A percentile compares a stretch with the other conserved stretches of the same genome.
phyloP scores from a whole-genome alignment of 2,888 invertebrate genomes.

The Periphyllus acericola region DNA sequence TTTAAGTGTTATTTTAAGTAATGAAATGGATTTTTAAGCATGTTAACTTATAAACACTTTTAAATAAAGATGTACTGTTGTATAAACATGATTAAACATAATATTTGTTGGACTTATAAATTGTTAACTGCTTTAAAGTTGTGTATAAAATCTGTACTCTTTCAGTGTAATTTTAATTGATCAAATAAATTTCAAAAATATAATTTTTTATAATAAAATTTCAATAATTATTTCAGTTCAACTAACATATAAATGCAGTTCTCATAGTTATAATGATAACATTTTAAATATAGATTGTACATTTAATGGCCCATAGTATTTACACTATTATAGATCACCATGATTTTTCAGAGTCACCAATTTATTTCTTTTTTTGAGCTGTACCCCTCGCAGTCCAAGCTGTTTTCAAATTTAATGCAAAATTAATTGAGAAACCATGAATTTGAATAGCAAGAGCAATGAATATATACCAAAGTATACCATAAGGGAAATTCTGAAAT shows the following conservation, averaged over 20 bases:
- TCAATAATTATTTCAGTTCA: constrained; percentile 15
- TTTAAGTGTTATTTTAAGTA: background rate
- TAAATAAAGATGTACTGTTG: background rate
- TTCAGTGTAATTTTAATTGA: background rate
- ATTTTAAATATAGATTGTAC: constrained; percentile 31
- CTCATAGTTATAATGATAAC: background rate
- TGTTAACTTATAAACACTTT: background rate
- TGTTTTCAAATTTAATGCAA: constrained; percentile 82
- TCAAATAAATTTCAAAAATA: constrained; percentile 19
- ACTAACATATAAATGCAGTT: background rate
- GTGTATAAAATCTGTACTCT: background rate
- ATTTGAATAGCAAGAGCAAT: constrained; percentile 87
- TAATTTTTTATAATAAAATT: background rate
- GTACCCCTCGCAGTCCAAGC: constrained; percentile 85
- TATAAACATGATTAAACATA: background rate
- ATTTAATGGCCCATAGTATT: constrained; percentile 18
- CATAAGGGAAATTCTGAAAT: constrained; percentile 86
- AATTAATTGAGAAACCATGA: constrained; percentile 85
- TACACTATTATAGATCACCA: constrained; percentile 48
- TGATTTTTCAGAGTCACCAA: constrained; percentile 6
- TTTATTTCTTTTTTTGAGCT: constrained; percentile 55
- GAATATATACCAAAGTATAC: constrained; percentile 92
- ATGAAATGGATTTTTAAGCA: background rate
- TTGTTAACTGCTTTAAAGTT: background rate
- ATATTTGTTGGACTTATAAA: constrained; percentile 7